Base-by-base conservation (phyloP, 1,140 invertebrate species). In the Apis florea region DNA sequence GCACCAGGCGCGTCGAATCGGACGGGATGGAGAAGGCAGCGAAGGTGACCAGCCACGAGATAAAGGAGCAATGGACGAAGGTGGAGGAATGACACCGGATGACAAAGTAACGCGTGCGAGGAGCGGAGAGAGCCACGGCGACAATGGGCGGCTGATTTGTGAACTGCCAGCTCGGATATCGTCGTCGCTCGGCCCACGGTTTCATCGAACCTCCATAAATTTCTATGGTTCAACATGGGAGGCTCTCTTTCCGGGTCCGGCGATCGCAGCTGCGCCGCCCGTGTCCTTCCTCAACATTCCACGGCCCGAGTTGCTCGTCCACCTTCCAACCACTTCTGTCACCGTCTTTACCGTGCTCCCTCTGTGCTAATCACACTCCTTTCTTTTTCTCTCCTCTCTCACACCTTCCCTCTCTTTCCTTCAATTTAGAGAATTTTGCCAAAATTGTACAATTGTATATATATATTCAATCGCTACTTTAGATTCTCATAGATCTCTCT, bases 61-160 rank as follows among this genome's bases (percentile, higher is more conserved):
- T 69, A 69, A 77, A 74, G 80, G 70, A 70, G 19, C 40, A 54
- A 17, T 26, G 79, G 56, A 40, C 47, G 73, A 82, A 82, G 80
- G 73, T 82, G 80, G 67, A 73, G 73, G 69, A 68, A 73, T 56
- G 77, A 54, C 56, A 61, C 58, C 21, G 81, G 51, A 51, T 70
- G 81, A 82, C 59, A 71, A 82, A 78, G 81, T 64, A 71, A 71
- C 56, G 58, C 49, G 51, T 1, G 10, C 19, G 76, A 64, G 31
- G 31, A 40, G 31, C 31, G 31, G 31, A 40, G 67, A 63, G 56
- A 56, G 78, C 10, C 40, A 6, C 13, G 17, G 71, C 71, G 79
- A 84, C 79, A 84, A 84, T 84, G 83, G 83, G 73, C 79, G 79
- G 73, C 83, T 84, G 83, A 84, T 84, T 82, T 84, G 83, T 84